Conservation (phyloP, 2,113 vertebrate species). For the Melanostigma gelatinosum region DNA sequence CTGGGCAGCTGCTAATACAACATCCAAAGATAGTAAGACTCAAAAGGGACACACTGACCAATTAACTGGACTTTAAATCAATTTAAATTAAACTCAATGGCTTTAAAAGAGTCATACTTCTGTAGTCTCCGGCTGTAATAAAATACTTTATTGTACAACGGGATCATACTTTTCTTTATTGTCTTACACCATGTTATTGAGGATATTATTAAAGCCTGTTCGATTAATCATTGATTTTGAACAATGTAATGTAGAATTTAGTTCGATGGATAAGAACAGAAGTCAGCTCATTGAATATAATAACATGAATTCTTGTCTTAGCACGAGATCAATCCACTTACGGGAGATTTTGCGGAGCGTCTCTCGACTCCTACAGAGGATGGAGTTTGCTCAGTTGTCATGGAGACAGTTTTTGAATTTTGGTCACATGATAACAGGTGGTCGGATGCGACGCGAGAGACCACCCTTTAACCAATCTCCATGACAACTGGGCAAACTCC, state of each 20-base stretch:
- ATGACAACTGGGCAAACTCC: slow-evolving; percentile 25
- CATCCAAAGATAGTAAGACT: slow-evolving; percentile 28
- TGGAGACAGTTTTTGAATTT: slow-evolving; percentile 11
- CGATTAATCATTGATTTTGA: not conserved
- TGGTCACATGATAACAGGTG: not conserved
- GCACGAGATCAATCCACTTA: not conserved
- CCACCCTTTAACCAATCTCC: slow-evolving; percentile 1
- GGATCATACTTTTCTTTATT: not conserved
- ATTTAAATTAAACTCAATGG: slow-evolving; percentile 17
- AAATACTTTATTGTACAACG: not conserved
- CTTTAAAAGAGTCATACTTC: not conserved
- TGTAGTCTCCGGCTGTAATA: not conserved
- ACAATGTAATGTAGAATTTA: not conserved
- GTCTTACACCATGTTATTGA: not conserved
- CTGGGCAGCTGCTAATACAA: not conserved
- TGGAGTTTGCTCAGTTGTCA: slow-evolving; percentile 23
- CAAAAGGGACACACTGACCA: slow-evolving; percentile 2
- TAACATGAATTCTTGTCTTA: not conserved
- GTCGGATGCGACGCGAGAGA: not conserved
- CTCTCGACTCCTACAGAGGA: not conserved
- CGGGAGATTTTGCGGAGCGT: not conserved
- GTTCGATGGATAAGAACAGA: not conserved
- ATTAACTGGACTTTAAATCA: slow-evolving; percentile 11
- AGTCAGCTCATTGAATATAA: not conserved
- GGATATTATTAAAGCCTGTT: not conserved